Conservation (phyloP, 2,888 invertebrate species). For the Oscheius onirici region DNA sequence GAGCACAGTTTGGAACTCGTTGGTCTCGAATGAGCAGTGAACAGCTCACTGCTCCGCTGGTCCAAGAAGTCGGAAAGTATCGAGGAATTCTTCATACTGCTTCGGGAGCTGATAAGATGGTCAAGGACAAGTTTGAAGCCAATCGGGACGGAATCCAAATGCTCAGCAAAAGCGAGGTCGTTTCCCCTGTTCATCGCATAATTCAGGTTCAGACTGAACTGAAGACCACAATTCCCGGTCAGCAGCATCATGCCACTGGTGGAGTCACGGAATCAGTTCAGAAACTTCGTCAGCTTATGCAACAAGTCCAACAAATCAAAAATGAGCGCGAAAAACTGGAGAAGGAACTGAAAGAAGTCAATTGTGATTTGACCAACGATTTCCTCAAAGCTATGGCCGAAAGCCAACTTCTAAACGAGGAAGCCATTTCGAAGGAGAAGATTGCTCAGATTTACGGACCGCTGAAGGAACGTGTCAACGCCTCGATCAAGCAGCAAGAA, state of each 20-base stretch:
- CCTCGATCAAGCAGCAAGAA: slow-evolving; percentile 81
- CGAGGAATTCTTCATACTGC: slow-evolving; percentile 90
- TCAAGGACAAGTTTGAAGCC: slow-evolving; percentile 85
- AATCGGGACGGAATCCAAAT: slow-evolving; percentile 85
- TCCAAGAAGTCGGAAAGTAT: slow-evolving; percentile 87
- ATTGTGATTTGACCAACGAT: slow-evolving; percentile 76
- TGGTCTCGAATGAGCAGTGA: slow-evolving; percentile 91
- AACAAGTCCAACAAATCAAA: slow-evolving; percentile 74
- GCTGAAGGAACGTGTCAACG: slow-evolving; percentile 82
- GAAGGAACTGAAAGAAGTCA: slow-evolving; percentile 53
- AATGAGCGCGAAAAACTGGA: slow-evolving; percentile 76
- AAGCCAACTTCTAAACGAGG: slow-evolving; percentile 56
- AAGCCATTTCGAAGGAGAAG: slow-evolving; percentile 74
- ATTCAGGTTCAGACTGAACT: slow-evolving; percentile 73
- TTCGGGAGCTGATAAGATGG: slow-evolving; percentile 82
- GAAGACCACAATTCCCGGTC: slow-evolving; percentile 79
- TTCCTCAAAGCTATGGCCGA: slow-evolving; percentile 81
- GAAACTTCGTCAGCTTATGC: slow-evolving; percentile 82
- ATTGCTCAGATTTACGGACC: slow-evolving; percentile 80
- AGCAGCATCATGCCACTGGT: slow-evolving; percentile 56
- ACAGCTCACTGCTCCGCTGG: slow-evolving; percentile 87
- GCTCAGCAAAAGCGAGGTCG: slow-evolving; percentile 75
- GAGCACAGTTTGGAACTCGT: slow-evolving; percentile 87
- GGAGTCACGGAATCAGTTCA: slow-evolving; percentile 76
- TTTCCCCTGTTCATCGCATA: background rate